Percentiles rank a stretch among this genome's conserved stretches.
phyloP scores from a whole-genome alignment of 2,113 vertebrate genomes.

The Microcebus murinus region DNA sequence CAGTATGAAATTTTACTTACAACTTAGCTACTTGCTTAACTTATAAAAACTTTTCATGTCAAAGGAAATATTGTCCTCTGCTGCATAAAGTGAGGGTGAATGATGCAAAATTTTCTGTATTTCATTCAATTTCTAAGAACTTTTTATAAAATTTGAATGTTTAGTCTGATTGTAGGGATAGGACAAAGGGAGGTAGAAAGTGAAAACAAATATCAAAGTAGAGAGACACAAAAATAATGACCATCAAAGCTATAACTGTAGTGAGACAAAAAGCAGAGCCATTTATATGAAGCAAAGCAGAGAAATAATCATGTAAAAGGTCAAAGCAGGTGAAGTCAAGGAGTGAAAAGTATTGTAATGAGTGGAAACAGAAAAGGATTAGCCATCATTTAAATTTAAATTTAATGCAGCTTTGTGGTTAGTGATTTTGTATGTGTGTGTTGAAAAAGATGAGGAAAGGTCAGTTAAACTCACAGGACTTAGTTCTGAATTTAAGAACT shows the following conservation, averaged over 20 bases:
- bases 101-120: not conserved
- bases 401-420: not conserved
- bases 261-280: not conserved
- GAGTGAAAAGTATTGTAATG: conserved; percentile 20
- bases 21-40: not conserved
- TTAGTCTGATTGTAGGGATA: not conserved
- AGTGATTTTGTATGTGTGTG: not conserved
- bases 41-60: not conserved
- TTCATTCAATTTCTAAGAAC: not conserved
- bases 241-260: not conserved
- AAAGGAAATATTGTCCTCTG: not conserved
- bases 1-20: not conserved
- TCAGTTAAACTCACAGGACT: not conserved
- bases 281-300: conserved; percentile 18
- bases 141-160: not conserved
- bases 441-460: not conserved
- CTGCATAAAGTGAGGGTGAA: not conserved
- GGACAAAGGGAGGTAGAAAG: not conserved
- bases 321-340: conserved; percentile 35
- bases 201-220: not conserved
- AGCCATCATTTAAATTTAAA: not conserved
- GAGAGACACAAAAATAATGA: not conserved
- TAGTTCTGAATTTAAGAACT: not conserved
- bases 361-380: not conserved
- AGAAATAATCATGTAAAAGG: conserved; percentile 15